Evolutionary conservation across 2,113 vertebrate species (phyloP).

Genomic region (Jaculus jaculus): DNA sequence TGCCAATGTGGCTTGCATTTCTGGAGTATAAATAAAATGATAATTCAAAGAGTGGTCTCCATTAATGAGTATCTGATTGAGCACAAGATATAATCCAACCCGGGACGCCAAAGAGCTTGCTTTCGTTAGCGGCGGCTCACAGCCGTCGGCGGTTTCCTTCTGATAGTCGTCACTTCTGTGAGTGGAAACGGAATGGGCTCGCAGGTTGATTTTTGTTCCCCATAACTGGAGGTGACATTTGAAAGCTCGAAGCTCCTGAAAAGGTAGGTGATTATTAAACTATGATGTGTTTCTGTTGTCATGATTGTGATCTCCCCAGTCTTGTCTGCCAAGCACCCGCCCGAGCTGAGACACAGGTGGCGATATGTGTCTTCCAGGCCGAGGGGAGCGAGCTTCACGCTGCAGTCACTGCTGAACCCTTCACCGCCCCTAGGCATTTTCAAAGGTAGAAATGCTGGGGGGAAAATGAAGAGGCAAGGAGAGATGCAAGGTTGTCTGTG

Average conservation of each 20-base stretch:
- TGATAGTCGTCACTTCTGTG: conserved; percentile 64
- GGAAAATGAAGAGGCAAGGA: not conserved
- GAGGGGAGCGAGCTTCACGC: not conserved
- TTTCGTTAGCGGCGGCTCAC: conserved; percentile 82
- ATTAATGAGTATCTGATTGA: conserved; percentile 82
- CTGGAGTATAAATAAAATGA: conserved; percentile 80
- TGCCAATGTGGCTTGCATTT: conserved; percentile 75
- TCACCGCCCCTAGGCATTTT: conserved; percentile 70
- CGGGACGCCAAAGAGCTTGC: conserved; percentile 83
- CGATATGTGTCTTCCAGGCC: not conserved
- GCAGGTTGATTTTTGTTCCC: conserved; percentile 74
- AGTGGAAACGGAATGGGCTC: conserved; percentile 46
- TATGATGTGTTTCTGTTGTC: conserved; percentile 72
- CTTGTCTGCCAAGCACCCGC: conserved; percentile 41
- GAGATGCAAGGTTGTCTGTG: conserved; percentile 72
- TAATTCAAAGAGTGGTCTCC: conserved; percentile 77
- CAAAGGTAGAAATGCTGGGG: conserved; percentile 38
- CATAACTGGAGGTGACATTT: conserved; percentile 72
- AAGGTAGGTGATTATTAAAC: conserved; percentile 72
- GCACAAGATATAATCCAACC: conserved; percentile 85
- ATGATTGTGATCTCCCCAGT: conserved; percentile 60
- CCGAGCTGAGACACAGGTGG: conserved; percentile 56
- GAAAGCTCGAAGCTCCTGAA: conserved; percentile 70
- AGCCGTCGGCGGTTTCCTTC: conserved; percentile 78
- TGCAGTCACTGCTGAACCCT: conserved; percentile 57